Evolutionary conservation across 2,113 vertebrate genomes (phyloP).

Genomic region (Saguinus midas): DNA sequence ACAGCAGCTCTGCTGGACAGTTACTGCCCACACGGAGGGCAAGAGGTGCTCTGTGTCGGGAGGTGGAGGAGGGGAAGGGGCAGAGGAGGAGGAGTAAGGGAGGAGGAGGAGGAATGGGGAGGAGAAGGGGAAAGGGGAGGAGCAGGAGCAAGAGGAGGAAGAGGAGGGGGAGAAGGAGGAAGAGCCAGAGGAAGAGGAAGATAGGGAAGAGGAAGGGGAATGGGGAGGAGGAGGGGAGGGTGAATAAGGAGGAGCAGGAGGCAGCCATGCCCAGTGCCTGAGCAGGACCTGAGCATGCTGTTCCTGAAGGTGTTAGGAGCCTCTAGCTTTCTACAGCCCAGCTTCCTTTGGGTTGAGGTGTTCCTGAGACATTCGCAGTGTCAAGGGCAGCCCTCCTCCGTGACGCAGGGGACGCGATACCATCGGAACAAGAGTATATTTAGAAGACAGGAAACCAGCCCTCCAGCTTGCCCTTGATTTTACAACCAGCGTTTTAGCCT

Average conservation of each 20-base stretch:
- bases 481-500: conserved; percentile 54
- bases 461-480: conserved; percentile 72
- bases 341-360: conserved; percentile 21
- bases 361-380: conserved; percentile 41
- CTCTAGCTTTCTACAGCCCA: not conserved
- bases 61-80: fast-evolving
- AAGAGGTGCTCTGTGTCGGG: not conserved
- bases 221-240: too few relatives aligned
- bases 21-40: not conserved
- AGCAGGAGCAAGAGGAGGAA: not conserved
- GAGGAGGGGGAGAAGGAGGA: not conserved
- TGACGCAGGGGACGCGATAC: conserved; percentile 71
- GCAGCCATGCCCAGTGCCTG: not conserved
- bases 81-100: fast-evolving
- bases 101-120: too few relatives aligned
- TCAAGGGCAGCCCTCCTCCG: conserved; percentile 62
- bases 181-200: too few relatives aligned
- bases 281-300: not conserved
- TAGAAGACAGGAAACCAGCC: conserved; percentile 77
- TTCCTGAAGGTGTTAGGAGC: not conserved
- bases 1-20: fast-evolving
- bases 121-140: fast-evolving
- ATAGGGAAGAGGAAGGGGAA: not conserved
- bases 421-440: conserved; percentile 68
- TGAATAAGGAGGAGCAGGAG: not conserved